Base-by-base conservation (phyloP, 2,797 vertebrate genomes). In the Sardinella longiceps region DNA sequence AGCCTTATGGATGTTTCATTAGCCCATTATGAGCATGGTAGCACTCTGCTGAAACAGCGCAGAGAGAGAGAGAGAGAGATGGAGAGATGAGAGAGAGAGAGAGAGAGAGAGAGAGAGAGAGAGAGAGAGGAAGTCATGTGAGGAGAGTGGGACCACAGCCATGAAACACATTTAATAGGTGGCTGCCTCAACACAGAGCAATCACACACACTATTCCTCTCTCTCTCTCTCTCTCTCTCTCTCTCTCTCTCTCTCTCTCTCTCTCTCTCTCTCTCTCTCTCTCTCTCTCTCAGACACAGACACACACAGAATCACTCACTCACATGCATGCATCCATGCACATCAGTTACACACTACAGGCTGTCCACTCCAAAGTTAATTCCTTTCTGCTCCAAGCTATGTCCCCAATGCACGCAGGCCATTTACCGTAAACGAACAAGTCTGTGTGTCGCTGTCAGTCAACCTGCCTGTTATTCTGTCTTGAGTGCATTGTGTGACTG, bases 141-240 rank as follows among this genome's bases (percentile, higher is more conserved):
- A 84, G 63, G 63, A 84, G 81, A 60, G n/a, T 12, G 81, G 82
- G 84, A 85, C 50, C 39, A 66, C 80, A 82, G 84, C 84, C 85
- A 86, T 51, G 25, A 56, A 84, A 82, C 50, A 80, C 82, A 87
- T 85, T 83, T 63, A 77, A 81, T 56, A 11, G 20, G 56, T 63
- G 28, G 45, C 56, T 15, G 84, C 84, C 70, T n/a, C 63, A 81
- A 81, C 70, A 77, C 37, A 77, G 70, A 77, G 70, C 20, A 43
- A 18, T 77, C 33, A 77, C 70, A 43, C 33, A 77, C 33, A 43
- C 37, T 10, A 9, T 48, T 12, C 12, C 46, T 12, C 7, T 6
- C 46, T 12, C 46, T 9, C 2, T 48, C 7, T 48, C 11, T 6
- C 46, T 39, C 33, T 39, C 66, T 20, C 66, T 39, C 66, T 39